Evolutionary conservation across 2,113 vertebrate species (phyloP).

Genomic region (Oxyruncus cristatus): DNA sequence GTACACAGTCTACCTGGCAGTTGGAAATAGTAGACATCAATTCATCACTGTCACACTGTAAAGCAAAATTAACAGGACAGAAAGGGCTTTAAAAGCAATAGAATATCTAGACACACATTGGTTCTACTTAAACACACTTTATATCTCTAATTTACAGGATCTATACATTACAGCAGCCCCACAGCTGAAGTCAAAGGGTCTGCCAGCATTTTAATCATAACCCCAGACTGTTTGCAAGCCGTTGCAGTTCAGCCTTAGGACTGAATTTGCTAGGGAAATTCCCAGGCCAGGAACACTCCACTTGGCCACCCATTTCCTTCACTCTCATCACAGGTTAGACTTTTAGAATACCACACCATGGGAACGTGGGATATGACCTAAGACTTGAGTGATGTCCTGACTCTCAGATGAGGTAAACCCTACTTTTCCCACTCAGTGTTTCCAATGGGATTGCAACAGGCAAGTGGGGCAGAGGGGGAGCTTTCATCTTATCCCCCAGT

Average conservation of each 20-base stretch:
- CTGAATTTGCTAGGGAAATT: neutral
- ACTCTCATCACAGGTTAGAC: neutral
- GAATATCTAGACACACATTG: constrained; percentile 41
- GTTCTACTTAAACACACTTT: constrained; percentile 60
- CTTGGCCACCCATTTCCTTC: neutral
- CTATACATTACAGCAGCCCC: neutral
- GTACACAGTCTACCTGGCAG: constrained; percentile 72
- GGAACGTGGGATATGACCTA: neutral
- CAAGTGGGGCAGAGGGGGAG: neutral
- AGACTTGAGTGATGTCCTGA: neutral
- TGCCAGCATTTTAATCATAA: constrained; percentile 37
- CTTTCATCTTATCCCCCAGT: neutral
- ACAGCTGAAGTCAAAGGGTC: neutral
- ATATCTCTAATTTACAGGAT: constrained; percentile 30
- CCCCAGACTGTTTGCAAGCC: neutral
- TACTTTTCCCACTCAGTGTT: neutral
- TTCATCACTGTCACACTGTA: constrained; percentile 59
- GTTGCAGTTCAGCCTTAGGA: neutral
- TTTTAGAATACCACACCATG: neutral
- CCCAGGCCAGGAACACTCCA: neutral
- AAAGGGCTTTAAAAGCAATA: constrained; percentile 37
- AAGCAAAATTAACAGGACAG: constrained; percentile 65
- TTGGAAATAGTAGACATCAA: constrained; percentile 63
- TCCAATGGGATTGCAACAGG: neutral
- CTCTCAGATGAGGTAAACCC: neutral